phyloP scores from a whole-genome alignment of 2,113 vertebrate genomes.

The Peromyscus californicus region DNA sequence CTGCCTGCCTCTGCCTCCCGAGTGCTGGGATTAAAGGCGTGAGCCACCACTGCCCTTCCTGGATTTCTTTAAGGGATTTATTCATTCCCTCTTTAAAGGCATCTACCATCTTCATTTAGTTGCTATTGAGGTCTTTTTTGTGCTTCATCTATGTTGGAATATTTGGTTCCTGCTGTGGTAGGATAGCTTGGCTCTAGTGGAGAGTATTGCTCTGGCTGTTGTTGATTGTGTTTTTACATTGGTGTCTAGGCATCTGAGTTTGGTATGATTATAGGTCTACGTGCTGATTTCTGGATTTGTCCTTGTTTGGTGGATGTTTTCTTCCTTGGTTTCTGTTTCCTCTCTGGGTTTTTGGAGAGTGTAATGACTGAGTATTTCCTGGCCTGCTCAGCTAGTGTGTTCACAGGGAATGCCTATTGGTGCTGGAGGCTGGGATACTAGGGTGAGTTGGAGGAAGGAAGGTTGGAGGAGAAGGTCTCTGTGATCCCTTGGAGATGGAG shows the following conservation, averaged over 20 bases:
- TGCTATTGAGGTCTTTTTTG: not conserved
- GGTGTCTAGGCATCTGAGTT: not conserved
- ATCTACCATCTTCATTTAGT: not conserved
- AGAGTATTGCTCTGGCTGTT: not conserved
- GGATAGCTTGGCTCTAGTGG: not conserved
- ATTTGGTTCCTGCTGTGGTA: not conserved
- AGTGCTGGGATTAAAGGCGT: too few species aligned
- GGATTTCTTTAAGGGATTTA: not conserved
- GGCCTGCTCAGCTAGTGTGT: not conserved
- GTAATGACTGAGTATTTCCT: not conserved
- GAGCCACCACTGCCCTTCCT: too few species aligned
- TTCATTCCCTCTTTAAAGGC: not conserved
- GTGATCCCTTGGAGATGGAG: not conserved
- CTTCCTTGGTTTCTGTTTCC: not conserved
- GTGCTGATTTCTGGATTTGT: not conserved
- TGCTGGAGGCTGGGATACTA: too few species aligned
- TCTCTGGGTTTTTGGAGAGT: not conserved
- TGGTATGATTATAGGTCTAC: not conserved
- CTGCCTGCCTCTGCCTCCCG: too few species aligned
- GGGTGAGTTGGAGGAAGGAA: not conserved
- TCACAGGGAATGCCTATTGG: not conserved
- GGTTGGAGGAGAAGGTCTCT: not conserved
- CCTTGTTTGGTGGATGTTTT: not conserved
- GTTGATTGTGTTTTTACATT: not conserved
- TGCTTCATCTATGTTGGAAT: not conserved